These are phyloP conservation scores for Coturnix japonica DNA, from an alignment of 2,113 vertebrate species.

Conservation along the genomic window DNA sequence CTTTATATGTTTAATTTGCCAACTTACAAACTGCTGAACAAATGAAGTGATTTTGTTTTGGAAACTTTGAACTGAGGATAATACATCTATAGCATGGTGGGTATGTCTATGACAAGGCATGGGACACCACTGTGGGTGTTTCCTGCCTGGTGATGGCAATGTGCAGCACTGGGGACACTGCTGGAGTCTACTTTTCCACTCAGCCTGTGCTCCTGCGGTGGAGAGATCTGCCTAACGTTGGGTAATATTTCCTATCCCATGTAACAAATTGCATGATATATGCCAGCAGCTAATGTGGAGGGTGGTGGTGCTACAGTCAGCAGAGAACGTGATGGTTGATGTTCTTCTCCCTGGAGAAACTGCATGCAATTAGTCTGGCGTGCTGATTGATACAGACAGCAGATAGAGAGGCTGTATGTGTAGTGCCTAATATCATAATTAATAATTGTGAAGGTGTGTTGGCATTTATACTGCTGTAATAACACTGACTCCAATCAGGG, in stretches of 20 bases:
- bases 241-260: neutral
- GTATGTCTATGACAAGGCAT: fast-evolving
- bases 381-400: neutral
- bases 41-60: neutral
- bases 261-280: neutral
- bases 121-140: neutral
- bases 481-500: neutral
- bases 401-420: neutral
- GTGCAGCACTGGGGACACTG: neutral
- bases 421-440: neutral
- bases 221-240: neutral
- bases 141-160: neutral
- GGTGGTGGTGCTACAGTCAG: neutral
- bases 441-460: neutral
- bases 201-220: neutral
- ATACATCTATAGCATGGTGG: neutral
- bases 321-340: neutral
- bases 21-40: neutral
- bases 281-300: neutral
- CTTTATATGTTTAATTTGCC: constrained; percentile 41
- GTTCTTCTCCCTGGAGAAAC: neutral
- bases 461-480: neutral
- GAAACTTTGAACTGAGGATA: neutral
- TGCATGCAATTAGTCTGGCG: neutral
- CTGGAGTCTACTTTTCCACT: neutral